phyloP scores from a whole-genome alignment of 2,888 invertebrate genomes.

The Lysandra bellargus region DNA sequence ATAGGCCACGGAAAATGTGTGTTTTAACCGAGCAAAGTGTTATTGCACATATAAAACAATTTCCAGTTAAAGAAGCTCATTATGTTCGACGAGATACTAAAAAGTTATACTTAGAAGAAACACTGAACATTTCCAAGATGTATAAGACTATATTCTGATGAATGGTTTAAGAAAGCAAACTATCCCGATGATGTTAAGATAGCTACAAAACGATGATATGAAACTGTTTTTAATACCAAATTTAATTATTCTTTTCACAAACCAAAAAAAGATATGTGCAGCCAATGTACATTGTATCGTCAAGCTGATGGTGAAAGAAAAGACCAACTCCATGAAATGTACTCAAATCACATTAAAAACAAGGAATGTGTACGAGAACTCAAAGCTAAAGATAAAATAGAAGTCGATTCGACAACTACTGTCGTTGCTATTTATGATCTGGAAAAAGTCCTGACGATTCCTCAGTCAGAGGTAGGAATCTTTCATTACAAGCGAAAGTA shows the following conservation, averaged over 20 bases:
- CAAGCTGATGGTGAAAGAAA: constrained; percentile 26
- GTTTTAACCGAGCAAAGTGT: background rate
- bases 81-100: background rate
- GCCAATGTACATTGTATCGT: constrained; percentile 9
- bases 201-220: constrained; percentile 7
- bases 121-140: background rate
- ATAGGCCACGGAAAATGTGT: constrained; percentile 6
- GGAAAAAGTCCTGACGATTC: constrained; percentile 32
- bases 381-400: constrained; percentile 21
- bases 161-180: background rate
- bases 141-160: background rate
- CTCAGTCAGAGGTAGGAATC: constrained; percentile 22
- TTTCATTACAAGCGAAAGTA: constrained; percentile 40
- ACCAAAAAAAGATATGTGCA: constrained; percentile 17
- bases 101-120: background rate
- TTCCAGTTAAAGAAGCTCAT: background rate
- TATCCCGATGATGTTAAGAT: background rate
- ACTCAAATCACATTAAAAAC: constrained; percentile 10
- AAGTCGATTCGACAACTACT: background rate
- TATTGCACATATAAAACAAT: constrained; percentile 4
- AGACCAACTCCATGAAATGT: constrained; percentile 16
- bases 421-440: constrained; percentile 29
- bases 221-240: constrained; percentile 14
- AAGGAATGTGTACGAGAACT: constrained; percentile 27
- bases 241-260: constrained; percentile 7